These are phyloP conservation scores for Neogobius melanostomus DNA, from an alignment of 2,113 vertebrate species.

Conservation along the genomic window DNA sequence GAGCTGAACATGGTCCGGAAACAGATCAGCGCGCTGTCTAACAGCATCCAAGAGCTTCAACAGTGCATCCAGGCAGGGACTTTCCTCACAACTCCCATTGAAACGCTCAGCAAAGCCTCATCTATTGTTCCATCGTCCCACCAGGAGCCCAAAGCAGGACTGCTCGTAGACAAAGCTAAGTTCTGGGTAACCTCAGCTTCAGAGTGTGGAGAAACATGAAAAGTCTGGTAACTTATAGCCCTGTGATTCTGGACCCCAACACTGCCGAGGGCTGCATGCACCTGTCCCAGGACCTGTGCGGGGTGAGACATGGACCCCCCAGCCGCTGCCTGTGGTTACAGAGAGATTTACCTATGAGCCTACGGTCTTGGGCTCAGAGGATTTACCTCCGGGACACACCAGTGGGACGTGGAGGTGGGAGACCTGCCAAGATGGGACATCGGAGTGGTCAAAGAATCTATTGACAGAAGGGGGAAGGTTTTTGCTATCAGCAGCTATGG, in stretches of 20 bases:
- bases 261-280: neutral
- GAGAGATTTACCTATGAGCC: neutral
- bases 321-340: neutral
- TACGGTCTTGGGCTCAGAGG: neutral
- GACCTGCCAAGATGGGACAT: neutral
- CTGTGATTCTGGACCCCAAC: neutral
- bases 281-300: slow-evolving; percentile 3
- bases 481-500: neutral
- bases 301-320: neutral
- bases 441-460: neutral
- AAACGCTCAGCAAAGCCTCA: neutral
- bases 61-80: neutral
- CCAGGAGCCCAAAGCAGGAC: neutral
- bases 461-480: neutral
- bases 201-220: neutral
- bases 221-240: neutral
- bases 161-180: neutral
- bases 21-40: neutral
- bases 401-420: slow-evolving; percentile 5
- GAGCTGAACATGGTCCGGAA: neutral
- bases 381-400: neutral
- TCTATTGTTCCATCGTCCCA: neutral
- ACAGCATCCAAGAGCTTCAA: neutral
- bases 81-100: neutral
- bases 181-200: neutral